Base-by-base conservation (phyloP, 2,113 vertebrate genomes). In the Pseudorasbora parva region DNA sequence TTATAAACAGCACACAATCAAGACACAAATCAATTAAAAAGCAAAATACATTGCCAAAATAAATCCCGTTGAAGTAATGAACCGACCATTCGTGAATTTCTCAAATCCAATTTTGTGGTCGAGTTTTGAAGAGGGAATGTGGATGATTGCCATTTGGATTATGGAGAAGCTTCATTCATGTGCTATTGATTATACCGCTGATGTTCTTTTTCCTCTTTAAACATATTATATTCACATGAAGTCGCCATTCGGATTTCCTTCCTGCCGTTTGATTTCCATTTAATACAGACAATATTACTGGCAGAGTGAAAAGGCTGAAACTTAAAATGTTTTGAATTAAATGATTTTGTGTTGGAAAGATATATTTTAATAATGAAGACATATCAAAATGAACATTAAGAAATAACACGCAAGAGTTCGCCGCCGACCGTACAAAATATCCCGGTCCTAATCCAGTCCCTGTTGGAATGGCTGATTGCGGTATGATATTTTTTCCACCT, bases 51-150 rank as follows among this genome's bases (percentile, higher is more conserved):
- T 62, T 83, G 59, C 82, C 62, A 81, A 75, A 85, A 81, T 83
- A 87, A 88, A 86, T 69, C 78, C 78, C 78, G 74, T 74, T 45
- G 80, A 82, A 86, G 83, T 88, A 89, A 88, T 87, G 85, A 88
- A 73, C 54, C 81, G 68, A 75, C 84, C 87, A 86, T 88, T 87
- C 83, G 84, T 86, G 86, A 87, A 86, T 79, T 86, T 87, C 82
- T 84, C 82, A 81, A 84, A 88, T 85, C 82, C 85, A 88, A 80
- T 86, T 88, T 88, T 84, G 84, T 76, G 82, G 84, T 83, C 9
- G 54, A 76, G 81, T 83, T 84, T 86, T 85, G 81, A 85, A 66
- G 76, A 77, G 73, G 68, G 74, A 84, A 86, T 33, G 75, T 81
- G 85, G 64, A 84, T 86, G 86, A 86, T 84, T 80, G 84, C 84